These are phyloP conservation scores for Hylaeus anthracinus DNA, from an alignment of 1,140 invertebrate genomes.

Conservation along the genomic window DNA sequence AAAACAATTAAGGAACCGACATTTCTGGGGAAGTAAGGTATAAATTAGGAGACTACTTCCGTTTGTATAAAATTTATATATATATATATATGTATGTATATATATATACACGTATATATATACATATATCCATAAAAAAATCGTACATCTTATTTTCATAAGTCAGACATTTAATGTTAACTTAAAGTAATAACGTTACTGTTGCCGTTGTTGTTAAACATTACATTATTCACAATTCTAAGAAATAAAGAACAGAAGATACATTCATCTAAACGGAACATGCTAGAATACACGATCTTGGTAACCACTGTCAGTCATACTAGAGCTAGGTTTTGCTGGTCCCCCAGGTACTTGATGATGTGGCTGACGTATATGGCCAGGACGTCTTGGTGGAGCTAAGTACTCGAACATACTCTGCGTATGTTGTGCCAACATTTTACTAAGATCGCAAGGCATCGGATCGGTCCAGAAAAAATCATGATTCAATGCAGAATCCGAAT, in stretches of 20 bases:
- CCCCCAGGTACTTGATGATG: slow-evolving; percentile 83
- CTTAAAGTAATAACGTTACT: background rate
- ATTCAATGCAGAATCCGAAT: slow-evolving; percentile 96
- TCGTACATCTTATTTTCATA: slow-evolving; percentile 17
- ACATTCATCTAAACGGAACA: slow-evolving; percentile 33
- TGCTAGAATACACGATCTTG: slow-evolving; percentile 89
- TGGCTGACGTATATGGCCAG: slow-evolving; percentile 80
- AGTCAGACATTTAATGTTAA: slow-evolving; percentile 27
- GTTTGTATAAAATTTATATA: slow-evolving; percentile 34
- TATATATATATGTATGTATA: background rate
- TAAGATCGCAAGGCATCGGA: slow-evolving; percentile 91
- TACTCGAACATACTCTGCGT: slow-evolving; percentile 98
- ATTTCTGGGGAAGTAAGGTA: slow-evolving; percentile 19
- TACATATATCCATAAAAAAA: slow-evolving; percentile 18
- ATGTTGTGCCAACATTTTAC: slow-evolving; percentile 96
- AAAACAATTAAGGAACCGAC: background rate
- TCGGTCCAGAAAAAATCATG: slow-evolving; percentile 99
- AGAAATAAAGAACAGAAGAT: slow-evolving; percentile 2
- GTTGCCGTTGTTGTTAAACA: background rate
- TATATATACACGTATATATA: background rate
- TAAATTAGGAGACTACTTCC: slow-evolving; percentile 22
- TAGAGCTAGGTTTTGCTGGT: slow-evolving; percentile 80
- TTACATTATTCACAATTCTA: slow-evolving; percentile 11
- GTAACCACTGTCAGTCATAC: slow-evolving; percentile 85
- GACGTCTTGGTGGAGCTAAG: slow-evolving; percentile 89